A percentile compares a stretch with the other conserved stretches of the same genome.
Conservation (phyloP, 1,140 invertebrate genomes). For the Amyelois transitella region DNA sequence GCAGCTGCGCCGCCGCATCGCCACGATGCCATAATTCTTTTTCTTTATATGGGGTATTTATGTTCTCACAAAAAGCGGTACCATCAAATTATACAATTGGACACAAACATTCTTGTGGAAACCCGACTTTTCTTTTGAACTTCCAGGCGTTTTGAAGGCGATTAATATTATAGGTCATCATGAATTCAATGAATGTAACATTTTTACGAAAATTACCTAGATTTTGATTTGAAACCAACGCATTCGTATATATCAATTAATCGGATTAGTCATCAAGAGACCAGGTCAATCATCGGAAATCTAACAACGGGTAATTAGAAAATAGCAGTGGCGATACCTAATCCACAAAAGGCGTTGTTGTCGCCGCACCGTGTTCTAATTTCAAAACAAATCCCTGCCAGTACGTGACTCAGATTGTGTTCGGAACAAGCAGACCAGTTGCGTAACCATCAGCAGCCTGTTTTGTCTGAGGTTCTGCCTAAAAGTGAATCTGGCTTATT, state of each 20-base stretch:
- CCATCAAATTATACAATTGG: background rate
- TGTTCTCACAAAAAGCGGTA: background rate
- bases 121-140: too few relatives aligned
- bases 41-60: conserved; percentile 34
- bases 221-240: background rate
- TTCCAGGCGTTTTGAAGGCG: too few relatives aligned
- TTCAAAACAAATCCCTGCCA: conserved; percentile 69
- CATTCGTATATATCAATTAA: background rate
- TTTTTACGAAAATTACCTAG: too few relatives aligned
- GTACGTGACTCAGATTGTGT: conserved; percentile 70
- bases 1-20: conserved; percentile 26
- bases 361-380: conserved; percentile 55
- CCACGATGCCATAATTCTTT: conserved; percentile 52
- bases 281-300: conserved; percentile 1
- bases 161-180: too few relatives aligned
- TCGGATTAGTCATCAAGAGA: background rate
- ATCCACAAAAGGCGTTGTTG: conserved; percentile 56
- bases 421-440: conserved; percentile 59
- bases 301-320: conserved; percentile 35
- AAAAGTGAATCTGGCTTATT: conserved; percentile 56
- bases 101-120: too few relatives aligned
- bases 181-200: background rate
- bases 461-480: conserved; percentile 28
- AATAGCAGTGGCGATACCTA: conserved; percentile 50
- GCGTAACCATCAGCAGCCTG: conserved; percentile 39